These are phyloP conservation scores for Phyllopteryx taeniolatus DNA, from an alignment of 2,113 vertebrate genomes.

Conservation along the genomic window DNA sequence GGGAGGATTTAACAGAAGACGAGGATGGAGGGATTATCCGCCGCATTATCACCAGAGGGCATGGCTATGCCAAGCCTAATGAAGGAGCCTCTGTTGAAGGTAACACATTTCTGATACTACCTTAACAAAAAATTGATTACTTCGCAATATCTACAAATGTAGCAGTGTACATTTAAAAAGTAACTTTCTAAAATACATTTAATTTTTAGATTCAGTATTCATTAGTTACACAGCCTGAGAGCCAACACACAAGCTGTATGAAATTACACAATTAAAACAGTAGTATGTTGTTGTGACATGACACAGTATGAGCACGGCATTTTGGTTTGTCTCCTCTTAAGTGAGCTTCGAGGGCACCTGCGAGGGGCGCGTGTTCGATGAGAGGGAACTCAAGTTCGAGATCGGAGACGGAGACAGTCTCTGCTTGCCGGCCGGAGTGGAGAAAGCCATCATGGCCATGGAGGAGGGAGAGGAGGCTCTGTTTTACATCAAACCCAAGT, in stretches of 20 bases:
- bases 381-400: slow-evolving; percentile 87
- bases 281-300: not conserved
- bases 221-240: not conserved
- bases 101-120: slow-evolving; percentile 40
- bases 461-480: slow-evolving; percentile 88
- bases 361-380: slow-evolving; percentile 81
- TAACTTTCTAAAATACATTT: not conserved
- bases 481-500: slow-evolving; percentile 88
- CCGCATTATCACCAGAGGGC: slow-evolving; percentile 84
- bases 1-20: slow-evolving; percentile 88
- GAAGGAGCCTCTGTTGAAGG: slow-evolving; percentile 90
- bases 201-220: not conserved
- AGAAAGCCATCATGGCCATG: slow-evolving; percentile 91
- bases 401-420: slow-evolving; percentile 85
- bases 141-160: not conserved
- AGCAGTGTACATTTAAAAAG: not conserved
- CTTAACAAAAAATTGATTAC: not conserved
- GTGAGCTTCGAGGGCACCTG: slow-evolving; percentile 81
- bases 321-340: slow-evolving; percentile 47
- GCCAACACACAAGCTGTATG: not conserved
- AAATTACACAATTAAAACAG: not conserved
- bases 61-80: slow-evolving; percentile 91
- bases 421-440: slow-evolving; percentile 83
- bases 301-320: not conserved
- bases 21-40: slow-evolving; percentile 92